Evolutionary conservation across 2,113 vertebrate genomes (phyloP), one percentile per base, ranked within the genome.

Genomic region (Recurvirostra avosetta): DNA sequence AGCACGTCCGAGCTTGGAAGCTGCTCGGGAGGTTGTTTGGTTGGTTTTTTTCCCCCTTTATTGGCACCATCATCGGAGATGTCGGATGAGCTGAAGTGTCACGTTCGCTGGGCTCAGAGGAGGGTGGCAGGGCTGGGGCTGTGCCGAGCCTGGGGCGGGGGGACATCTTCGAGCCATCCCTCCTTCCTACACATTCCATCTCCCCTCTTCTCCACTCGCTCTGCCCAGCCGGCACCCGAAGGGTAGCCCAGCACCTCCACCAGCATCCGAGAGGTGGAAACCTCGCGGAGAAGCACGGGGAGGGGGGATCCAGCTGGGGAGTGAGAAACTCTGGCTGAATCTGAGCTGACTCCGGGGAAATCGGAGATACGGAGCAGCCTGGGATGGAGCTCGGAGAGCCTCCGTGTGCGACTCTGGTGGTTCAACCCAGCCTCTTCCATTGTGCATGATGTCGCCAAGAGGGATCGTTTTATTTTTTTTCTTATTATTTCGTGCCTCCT

Each of bases 51-150:
- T 52, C 49, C 49, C 49, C 90, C 82, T 92, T 93, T 86, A 76
- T 95, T 90, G 93, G 82, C 70, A 22, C 89, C 19, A 0, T 63
- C n/a, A 7, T 30, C 8, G 40, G 87, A 59, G 91, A 71, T 50
- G 87, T 87, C 15, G 15, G 70, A 72, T 3, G 29, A 92, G 70
- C 74, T 88, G 76, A 63, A 94, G 86, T 59, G 67, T 97, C 92
- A 34, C 13, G 20, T 97, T 94, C 72, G 49, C 92, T 45, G 71
- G 62, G 43, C 27, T 79, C 1, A 2, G 79, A 32, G 63, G n/a
- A 45, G 53, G 23, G 70, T 3, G 12, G 36, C 29, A 17, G 61
- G 41, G 76, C 13, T 77, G 62, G 65, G 81, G 56, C 34, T 34
- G 53, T 94, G 89, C 86, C 94, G 83, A 71, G 15, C 25, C 61